Evolutionary conservation across 1,140 invertebrate genomes (phyloP), one percentile per base, ranked within the genome.

Genomic region (Dolichoris vasculosae): DNA sequence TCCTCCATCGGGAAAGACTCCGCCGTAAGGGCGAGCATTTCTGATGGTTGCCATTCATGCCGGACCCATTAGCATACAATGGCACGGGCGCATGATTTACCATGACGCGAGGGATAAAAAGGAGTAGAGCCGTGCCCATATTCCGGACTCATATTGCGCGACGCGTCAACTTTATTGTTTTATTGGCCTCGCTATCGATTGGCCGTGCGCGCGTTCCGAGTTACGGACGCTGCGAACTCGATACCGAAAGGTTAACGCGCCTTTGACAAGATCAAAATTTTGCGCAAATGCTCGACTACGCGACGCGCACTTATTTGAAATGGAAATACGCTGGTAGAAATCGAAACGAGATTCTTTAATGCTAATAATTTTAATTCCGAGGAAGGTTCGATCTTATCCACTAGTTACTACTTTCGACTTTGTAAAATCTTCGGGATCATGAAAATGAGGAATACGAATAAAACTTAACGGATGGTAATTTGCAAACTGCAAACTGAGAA

Each of bases 11-110:
- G n/a, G 23, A 51, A 55, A 77, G 46, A 23, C 11, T 30, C 51
- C 48, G 48, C 20, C 26, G 23, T 0, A 51, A 20, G 51, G 48
- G 30, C 51, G 15, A 32, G n/a, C 30, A 11, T 17, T 43, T 73
- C 38, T 73, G 35, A 9, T 30, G 63, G 2, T 35, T 15, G 69
- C 38, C 32, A 8, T 35, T 71, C 67, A 38, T 30, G 69, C 26
- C 1, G 43, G 38, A n/a, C 30, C 48, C 13, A 77, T 63, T 63
- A 78, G 7, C 51, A 78, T 30, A 78, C 75, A 77, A 77, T 77
- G 75, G 15, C 46, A 48, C 75, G 75, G 75, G 7, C 15, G 43
- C 75, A 35, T 30, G 6, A 40, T 71, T 17, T 32, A 32, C 9
- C n/a, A n/a, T n/a, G n/a, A 67, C 59, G 17, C 13, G 69, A 7